These are phyloP conservation scores for Pogona vitticeps DNA, from an alignment of 2,113 vertebrate genomes.

Conservation along the genomic window DNA sequence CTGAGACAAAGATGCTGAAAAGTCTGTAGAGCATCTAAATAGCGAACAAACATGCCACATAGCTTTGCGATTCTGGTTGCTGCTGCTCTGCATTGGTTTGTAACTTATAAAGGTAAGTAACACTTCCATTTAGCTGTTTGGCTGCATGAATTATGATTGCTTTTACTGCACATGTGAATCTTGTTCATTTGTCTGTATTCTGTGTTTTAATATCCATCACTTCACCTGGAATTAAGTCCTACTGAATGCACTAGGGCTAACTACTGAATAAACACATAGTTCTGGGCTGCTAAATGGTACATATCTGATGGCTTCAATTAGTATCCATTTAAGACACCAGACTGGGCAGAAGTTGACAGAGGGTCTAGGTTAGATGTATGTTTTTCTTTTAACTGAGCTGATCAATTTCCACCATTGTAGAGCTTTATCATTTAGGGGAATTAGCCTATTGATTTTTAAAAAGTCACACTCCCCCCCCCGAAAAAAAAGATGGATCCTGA, in stretches of 20 bases:
- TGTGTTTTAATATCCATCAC: too few relatives aligned
- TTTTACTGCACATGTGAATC: too few relatives aligned
- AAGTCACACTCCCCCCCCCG: too few relatives aligned
- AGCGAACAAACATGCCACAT: constrained; percentile 11
- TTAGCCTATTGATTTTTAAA: too few relatives aligned
- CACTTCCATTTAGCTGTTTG: background rate
- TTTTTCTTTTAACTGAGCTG: background rate
- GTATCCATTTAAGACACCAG: background rate
- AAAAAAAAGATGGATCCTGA: background rate
- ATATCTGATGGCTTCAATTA: too few relatives aligned
- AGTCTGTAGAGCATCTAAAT: constrained; percentile 37
- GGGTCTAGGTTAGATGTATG: background rate
- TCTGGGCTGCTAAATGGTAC: too few relatives aligned
- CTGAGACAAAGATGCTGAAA: constrained; percentile 36
- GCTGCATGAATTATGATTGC: background rate
- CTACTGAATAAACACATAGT: too few relatives aligned
- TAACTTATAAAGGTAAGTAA: constrained; percentile 8
- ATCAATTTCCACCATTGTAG: too few relatives aligned
- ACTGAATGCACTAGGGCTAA: too few relatives aligned
- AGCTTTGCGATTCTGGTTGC: constrained; percentile 12
- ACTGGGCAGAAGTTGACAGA: background rate
- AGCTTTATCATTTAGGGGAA: too few relatives aligned
- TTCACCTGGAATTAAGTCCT: too few relatives aligned
- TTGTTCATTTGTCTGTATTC: too few relatives aligned
- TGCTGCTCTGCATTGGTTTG: background rate